phyloP scores from a whole-genome alignment of 1,140 invertebrate genomes.

The Orussus abietinus region DNA sequence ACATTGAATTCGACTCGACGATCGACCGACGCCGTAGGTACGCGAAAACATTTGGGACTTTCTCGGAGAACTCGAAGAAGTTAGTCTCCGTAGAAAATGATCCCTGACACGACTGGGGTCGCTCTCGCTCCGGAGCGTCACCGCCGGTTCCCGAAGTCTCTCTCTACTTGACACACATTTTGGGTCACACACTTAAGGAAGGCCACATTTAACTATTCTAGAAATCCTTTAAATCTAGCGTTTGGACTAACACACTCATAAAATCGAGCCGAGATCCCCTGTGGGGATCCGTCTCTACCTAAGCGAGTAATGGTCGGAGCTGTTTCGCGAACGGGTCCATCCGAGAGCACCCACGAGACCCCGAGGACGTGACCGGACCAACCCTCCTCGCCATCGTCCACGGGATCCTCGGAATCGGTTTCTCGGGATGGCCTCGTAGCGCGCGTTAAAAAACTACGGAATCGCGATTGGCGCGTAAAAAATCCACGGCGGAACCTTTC shows the following conservation, averaged over 20 bases:
- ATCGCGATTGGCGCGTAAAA: conserved; percentile 20
- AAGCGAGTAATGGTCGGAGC: conserved; percentile 10
- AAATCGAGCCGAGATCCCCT: conserved; percentile 22
- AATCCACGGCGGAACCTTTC: background rate
- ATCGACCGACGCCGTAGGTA: conserved; percentile 4
- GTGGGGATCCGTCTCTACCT: conserved; percentile 9
- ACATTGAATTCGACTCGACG: conserved; percentile 6
- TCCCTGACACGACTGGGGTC: no score
- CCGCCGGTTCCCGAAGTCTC: no score
- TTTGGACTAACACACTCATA: conserved; percentile 35
- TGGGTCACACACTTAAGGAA: conserved; percentile 49
- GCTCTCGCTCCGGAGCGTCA: no score
- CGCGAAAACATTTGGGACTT: no score
- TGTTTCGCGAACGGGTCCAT: conserved; percentile 6
- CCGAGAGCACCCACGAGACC: no score
- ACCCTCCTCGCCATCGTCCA: no score
- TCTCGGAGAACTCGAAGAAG: no score
- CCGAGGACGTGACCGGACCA: no score
- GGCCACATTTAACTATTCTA: conserved; percentile 55
- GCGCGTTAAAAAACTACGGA: conserved; percentile 27
- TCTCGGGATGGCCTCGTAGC: no score
- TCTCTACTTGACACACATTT: conserved; percentile 34
- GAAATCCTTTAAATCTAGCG: conserved; percentile 42
- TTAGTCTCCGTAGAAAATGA: no score
- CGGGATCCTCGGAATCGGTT: no score